These are phyloP conservation scores for Helicoverpa armigera DNA, from an alignment of 1,140 invertebrate species.

Conservation along the genomic window DNA sequence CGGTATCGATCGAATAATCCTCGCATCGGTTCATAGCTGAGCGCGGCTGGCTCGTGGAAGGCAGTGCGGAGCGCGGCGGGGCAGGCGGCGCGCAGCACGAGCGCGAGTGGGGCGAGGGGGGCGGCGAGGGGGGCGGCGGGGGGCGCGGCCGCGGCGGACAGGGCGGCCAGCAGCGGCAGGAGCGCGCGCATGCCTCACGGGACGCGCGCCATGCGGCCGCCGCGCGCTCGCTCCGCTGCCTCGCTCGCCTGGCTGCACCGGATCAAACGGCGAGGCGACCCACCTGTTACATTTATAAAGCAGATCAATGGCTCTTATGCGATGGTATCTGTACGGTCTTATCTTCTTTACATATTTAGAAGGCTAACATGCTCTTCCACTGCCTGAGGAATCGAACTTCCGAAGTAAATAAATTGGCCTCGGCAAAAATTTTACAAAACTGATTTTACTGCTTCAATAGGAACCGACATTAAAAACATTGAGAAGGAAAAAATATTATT, in stretches of 20 bases:
- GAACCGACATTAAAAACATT: too few relatives aligned
- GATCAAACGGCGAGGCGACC: constrained; percentile 59
- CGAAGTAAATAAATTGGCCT: too few relatives aligned
- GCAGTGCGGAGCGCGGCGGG: constrained; percentile 42
- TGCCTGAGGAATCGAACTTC: too few relatives aligned
- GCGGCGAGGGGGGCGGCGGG: constrained; percentile 34
- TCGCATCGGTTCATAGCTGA: constrained; percentile 36
- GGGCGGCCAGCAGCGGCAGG: constrained; percentile 46
- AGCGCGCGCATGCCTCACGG: constrained; percentile 63
- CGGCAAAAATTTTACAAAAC: too few relatives aligned
- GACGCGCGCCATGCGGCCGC: constrained; percentile 56
- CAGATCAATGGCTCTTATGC: constrained; percentile 4
- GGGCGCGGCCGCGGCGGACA: constrained; percentile 33
- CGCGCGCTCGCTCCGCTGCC: constrained; percentile 52
- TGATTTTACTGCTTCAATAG: too few relatives aligned
- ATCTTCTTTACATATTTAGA: too few relatives aligned
- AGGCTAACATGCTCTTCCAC: too few relatives aligned
- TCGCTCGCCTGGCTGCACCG: constrained; percentile 58
- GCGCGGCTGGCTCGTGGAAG: constrained; percentile 50
- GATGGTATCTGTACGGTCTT: neutral
- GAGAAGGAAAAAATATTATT: too few relatives aligned
- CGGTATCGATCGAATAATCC: constrained; percentile 23
- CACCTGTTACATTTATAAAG: constrained; percentile 28
- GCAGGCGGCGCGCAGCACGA: constrained; percentile 62
- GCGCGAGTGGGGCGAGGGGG: constrained; percentile 51